phyloP scores from a whole-genome alignment of 2,797 vertebrate species.

The Bradypus variegatus region DNA sequence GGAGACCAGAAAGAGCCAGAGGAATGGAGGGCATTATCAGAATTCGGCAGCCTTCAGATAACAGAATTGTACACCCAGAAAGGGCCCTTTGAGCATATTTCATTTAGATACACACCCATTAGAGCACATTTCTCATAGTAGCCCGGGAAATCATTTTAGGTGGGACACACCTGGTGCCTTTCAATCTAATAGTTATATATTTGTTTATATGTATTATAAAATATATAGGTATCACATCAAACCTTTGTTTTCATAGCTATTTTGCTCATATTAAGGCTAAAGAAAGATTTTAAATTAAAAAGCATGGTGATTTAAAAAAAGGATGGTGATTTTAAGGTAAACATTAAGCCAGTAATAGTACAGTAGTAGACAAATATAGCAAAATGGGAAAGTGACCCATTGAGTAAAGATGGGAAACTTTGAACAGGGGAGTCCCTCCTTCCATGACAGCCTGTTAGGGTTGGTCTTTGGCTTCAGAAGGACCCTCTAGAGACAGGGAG shows the following conservation, averaged over 20 bases:
- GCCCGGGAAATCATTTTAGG: not conserved
- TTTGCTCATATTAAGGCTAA: conserved; percentile 26
- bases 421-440: not conserved
- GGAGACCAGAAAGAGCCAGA: not conserved
- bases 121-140: not conserved
- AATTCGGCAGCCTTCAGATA: not conserved
- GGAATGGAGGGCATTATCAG: not conserved
- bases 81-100: not conserved
- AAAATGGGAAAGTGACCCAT: not conserved
- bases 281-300: conserved; percentile 14
- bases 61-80: not conserved
- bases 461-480: not conserved
- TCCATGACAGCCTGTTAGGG: not conserved
- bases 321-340: not conserved
- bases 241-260: not conserved
- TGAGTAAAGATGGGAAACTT: not conserved
- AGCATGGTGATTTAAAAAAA: not conserved
- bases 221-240: not conserved
- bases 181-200: not conserved
- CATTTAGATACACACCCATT: not conserved
- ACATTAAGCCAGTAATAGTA: not conserved
- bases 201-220: not conserved
- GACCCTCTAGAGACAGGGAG: not conserved
- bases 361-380: not conserved
- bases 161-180: not conserved